phyloP scores from a whole-genome alignment of 2,113 vertebrate species.

The Takifugu flavidus region DNA sequence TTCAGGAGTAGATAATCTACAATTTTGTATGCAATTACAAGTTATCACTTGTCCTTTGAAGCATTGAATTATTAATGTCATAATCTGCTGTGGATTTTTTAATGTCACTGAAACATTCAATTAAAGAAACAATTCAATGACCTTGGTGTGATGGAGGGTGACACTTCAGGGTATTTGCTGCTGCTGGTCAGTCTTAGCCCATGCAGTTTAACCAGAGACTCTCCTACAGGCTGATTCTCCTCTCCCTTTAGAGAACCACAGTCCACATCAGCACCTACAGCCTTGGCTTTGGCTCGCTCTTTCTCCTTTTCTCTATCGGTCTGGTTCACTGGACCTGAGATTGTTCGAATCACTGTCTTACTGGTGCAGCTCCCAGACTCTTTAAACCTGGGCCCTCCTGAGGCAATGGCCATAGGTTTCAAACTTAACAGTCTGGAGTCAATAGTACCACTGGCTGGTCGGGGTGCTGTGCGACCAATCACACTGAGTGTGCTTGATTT shows the following conservation, averaged over 20 bases:
- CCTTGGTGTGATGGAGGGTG: conserved; percentile 90
- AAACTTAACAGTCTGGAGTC: conserved; percentile 85
- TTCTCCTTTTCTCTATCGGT: conserved; percentile 92
- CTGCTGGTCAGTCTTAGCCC: conserved; percentile 76
- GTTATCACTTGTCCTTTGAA: too few relatives aligned
- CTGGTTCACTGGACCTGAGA: conserved; percentile 86
- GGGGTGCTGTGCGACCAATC: conserved; percentile 75
- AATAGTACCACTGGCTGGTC: conserved; percentile 85
- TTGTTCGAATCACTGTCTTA: conserved; percentile 65
- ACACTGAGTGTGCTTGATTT: conserved; percentile 93
- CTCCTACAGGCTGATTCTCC: conserved; percentile 65
- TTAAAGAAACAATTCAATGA: conserved; percentile 33
- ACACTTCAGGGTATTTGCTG: conserved; percentile 84
- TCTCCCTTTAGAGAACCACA: conserved; percentile 67
- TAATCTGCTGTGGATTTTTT: background rate
- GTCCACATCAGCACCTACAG: conserved; percentile 84
- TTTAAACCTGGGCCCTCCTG: conserved; percentile 76
- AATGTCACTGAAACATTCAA: background rate
- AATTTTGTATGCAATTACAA: too few relatives aligned
- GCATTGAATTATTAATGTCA: background rate
- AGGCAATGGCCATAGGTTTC: conserved; percentile 73
- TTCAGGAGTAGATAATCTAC: background rate
- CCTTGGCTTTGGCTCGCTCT: conserved; percentile 94
- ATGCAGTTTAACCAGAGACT: conserved; percentile 80
- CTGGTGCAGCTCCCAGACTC: conserved; percentile 69